Base-by-base conservation (phyloP, 1,140 invertebrate species). In the Orchesella cincta region DNA sequence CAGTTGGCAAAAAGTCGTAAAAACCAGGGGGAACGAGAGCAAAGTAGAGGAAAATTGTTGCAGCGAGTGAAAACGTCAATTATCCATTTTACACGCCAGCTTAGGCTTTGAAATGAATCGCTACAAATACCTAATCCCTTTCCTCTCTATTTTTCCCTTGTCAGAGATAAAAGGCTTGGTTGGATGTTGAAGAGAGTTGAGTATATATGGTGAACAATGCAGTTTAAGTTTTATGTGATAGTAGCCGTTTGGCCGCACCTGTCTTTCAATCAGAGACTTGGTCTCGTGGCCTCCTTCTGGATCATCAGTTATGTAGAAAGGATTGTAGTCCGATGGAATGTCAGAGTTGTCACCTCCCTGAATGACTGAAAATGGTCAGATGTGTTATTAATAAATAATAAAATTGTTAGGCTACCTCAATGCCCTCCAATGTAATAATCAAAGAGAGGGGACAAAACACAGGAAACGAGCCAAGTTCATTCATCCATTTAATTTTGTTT, bases 261-360 rank as follows among this genome's bases (percentile, higher is more conserved):
- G 87, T 86, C 89, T 92, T 84, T 97, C 95, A 82, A 93, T 92
- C 0, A 91, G 88, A 0, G 90, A 92, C 84, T 97, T 95, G 85
- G 95, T 91, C 76, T 90, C 89, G 84, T 93, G 97, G 0, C 95
- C 95, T 54, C 96, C 96, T 35, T 96, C 89, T 0, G 93, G 90
- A 86, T 97, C 95, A 83, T 97, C 93, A 26, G 95, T 96, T 79
- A 98, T 95, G 85, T 98, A 98, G 86, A 98, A 94, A 5, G 96
- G 96, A 88, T 98, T 95, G 84, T 94, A 95, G 79, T 92, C 90
- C 16, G 95, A 94, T 0, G 93, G 91, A 23, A 89, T 86, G 1
- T 92, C 89, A 0, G 92, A 87, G 85, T 97, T 90, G 26, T 90
- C 86, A 16, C 96, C 96, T 1, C 93, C 95, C 86, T 98, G 95